Percentiles rank a stretch among this genome's conserved stretches.
phyloP scores from a whole-genome alignment of 2,888 invertebrate genomes.

The Drosophila parthenogenetica region DNA sequence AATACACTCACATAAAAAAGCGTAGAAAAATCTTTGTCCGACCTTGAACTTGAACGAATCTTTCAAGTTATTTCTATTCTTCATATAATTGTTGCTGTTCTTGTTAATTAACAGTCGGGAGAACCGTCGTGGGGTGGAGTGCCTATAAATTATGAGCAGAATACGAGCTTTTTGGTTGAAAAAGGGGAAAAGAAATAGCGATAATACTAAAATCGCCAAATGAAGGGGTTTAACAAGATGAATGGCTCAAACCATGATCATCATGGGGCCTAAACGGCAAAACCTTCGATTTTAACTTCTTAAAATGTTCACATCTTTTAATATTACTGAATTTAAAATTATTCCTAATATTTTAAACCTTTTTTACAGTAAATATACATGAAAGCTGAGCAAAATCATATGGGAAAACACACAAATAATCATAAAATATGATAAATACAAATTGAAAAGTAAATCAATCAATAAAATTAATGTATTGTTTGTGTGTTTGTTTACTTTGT shows the following conservation, averaged over 20 bases:
- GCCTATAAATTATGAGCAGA: background rate
- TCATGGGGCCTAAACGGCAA: too few relatives aligned
- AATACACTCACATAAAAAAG: conserved; percentile 24
- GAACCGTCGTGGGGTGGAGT: conserved; percentile 12
- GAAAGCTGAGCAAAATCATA: conserved; percentile 2
- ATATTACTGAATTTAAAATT: too few relatives aligned
- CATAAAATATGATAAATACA: conserved; percentile 11
- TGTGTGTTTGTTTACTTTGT: conserved; percentile 20
- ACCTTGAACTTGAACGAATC: conserved; percentile 74
- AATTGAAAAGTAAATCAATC: conserved; percentile 11
- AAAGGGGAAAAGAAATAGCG: too few relatives aligned
- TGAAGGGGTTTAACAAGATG: too few relatives aligned
- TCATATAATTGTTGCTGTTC: conserved; percentile 27
- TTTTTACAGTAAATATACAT: background rate
- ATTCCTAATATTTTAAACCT: background rate
- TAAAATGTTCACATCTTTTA: too few relatives aligned
- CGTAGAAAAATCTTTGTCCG: conserved; percentile 62
- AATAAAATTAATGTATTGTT: conserved; percentile 24
- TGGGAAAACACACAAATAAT: conserved; percentile 2
- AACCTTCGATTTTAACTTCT: too few relatives aligned
- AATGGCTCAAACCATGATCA: too few relatives aligned
- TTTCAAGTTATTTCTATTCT: conserved; percentile 42
- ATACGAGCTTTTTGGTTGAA: background rate
- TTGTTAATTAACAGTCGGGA: conserved; percentile 50
- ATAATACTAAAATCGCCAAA: too few relatives aligned